phyloP scores from a whole-genome alignment of 2,113 vertebrate genomes.

The Cricetomys ansorgei region DNA sequence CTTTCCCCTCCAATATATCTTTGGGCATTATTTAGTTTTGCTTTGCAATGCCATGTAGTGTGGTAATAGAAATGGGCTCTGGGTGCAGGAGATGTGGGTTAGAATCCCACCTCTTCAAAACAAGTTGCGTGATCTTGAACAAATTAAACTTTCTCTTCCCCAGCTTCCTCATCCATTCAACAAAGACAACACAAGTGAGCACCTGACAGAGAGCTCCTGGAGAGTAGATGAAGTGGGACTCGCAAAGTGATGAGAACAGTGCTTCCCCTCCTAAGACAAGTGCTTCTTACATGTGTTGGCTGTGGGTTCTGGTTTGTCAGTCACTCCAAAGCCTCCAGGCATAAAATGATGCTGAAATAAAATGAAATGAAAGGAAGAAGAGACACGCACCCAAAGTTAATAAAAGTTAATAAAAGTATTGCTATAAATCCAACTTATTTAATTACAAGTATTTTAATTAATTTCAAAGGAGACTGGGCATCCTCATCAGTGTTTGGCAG shows the following conservation, averaged over 20 bases:
- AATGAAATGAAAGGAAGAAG: slow-evolving; percentile 10
- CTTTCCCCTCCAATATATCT: background rate
- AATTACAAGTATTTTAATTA: slow-evolving; percentile 63
- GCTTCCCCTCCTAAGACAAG: background rate
- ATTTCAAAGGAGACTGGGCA: slow-evolving; percentile 50
- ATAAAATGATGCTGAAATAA: slow-evolving; percentile 47
- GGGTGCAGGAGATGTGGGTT: background rate
- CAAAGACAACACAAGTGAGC: background rate
- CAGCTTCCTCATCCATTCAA: background rate
- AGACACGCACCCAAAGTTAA: slow-evolving; percentile 36
- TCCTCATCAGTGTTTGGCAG: slow-evolving; percentile 32
- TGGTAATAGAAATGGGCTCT: background rate
- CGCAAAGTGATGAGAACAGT: background rate
- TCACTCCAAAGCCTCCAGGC: background rate
- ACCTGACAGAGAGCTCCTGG: background rate
- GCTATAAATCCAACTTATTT: slow-evolving; percentile 51
- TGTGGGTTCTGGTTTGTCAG: slow-evolving; percentile 8
- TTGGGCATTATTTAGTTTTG: background rate
- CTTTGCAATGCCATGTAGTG: background rate
- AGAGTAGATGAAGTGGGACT: background rate
- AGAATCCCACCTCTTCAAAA: background rate
- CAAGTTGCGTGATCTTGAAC: background rate
- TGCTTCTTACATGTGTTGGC: background rate
- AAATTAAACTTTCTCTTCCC: background rate
- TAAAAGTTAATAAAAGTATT: background rate